Evolutionary conservation across 2,888 invertebrate species (phyloP).

Genomic region (Agrochola lychnidis): DNA sequence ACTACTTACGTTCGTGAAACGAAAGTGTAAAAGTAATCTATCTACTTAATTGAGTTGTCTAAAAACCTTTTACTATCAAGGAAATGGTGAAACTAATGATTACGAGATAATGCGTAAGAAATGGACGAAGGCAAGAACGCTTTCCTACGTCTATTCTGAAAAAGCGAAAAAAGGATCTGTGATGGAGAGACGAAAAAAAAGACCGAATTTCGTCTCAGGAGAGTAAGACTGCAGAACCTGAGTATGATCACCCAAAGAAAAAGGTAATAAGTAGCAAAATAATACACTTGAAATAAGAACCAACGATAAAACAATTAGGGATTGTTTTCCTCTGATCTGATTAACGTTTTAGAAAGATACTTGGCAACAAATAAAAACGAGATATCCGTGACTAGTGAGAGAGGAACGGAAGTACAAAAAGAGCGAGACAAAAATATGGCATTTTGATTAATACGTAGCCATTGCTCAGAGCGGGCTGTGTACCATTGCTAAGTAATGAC

Average conservation of each 20-base stretch:
- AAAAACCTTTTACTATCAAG: conserved; percentile 83
- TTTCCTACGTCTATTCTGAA: conserved; percentile 87
- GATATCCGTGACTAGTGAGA: conserved; percentile 88
- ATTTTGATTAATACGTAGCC: conserved; percentile 90
- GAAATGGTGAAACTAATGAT: conserved; percentile 87
- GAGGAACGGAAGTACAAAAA: conserved; percentile 77
- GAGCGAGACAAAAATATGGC: conserved; percentile 88
- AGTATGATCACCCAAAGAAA: conserved; percentile 66
- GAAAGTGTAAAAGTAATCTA: conserved; percentile 73
- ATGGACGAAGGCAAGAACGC: conserved; percentile 85
- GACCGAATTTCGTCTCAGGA: conserved; percentile 89
- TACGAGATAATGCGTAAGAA: conserved; percentile 89
- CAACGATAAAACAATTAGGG: conserved; percentile 59
- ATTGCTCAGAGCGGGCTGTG: conserved; percentile 91
- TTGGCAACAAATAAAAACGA: conserved; percentile 80
- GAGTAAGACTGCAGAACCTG: conserved; percentile 89
- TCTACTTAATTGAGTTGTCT: conserved; percentile 82
- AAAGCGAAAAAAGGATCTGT: conserved; percentile 88
- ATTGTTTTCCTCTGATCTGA: conserved; percentile 63
- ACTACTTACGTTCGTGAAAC: conserved; percentile 35
- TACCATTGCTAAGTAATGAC: conserved; percentile 91
- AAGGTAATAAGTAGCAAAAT: conserved; percentile 70
- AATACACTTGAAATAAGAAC: conserved; percentile 56
- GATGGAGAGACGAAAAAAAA: conserved; percentile 88
- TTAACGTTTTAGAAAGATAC: conserved; percentile 72